Conservation (phyloP, 1,140 invertebrate species). For the Hyles euphorbiae region DNA sequence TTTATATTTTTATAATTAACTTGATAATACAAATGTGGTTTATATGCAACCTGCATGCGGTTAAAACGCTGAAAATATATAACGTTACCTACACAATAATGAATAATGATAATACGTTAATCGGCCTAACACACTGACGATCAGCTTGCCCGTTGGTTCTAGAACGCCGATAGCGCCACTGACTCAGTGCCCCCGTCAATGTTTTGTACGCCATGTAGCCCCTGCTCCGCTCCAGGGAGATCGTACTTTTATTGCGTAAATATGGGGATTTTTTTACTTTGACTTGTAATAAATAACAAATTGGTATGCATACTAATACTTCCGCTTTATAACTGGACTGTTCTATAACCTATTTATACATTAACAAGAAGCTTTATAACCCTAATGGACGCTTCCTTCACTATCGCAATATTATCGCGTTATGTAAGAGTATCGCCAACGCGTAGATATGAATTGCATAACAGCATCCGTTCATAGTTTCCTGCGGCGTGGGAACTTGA, state of each 20-base stretch:
- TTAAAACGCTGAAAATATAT: no score
- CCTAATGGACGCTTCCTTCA: background rate
- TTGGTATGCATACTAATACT: no score
- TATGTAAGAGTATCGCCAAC: background rate
- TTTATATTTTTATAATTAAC: no score
- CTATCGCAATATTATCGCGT: background rate
- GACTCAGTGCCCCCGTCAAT: conserved; percentile 62
- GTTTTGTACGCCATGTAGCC: conserved; percentile 68
- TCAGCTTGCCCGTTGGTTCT: conserved; percentile 46
- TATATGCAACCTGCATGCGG: no score
- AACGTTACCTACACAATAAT: no score
- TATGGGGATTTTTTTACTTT: conserved; percentile 45
- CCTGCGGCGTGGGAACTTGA: background rate
- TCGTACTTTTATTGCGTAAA: conserved; percentile 72
- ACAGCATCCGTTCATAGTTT: conserved; percentile 6
- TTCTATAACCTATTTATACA: background rate
- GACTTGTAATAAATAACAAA: conserved; percentile 9
- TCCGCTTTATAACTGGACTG: no score
- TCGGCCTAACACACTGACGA: conserved; percentile 28
- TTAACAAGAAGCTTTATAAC: conserved; percentile 1
- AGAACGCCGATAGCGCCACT: conserved; percentile 43
- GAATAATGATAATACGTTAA: background rate
- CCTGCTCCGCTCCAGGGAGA: conserved; percentile 47
- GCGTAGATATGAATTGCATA: conserved; percentile 5
- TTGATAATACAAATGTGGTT: no score